phyloP scores from a whole-genome alignment of 1,140 invertebrate genomes.

The Drosophila tristis region DNA sequence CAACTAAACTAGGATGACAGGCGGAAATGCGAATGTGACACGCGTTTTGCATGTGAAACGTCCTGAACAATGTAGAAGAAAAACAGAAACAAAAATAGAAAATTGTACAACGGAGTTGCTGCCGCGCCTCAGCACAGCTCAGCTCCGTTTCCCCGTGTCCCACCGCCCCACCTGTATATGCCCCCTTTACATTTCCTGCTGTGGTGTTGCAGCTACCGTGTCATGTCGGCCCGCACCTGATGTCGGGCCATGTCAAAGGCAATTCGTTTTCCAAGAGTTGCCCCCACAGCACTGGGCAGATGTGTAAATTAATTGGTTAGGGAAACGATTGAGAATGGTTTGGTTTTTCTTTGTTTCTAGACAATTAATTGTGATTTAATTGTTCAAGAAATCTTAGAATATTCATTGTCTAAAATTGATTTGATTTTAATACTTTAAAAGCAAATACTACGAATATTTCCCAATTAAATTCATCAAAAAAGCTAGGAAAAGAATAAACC shows the following conservation, averaged over 20 bases:
- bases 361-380: no score
- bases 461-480: no score
- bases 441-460: no score
- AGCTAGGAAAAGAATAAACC: no score
- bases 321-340: neutral
- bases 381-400: no score
- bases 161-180: slow-evolving; percentile 1
- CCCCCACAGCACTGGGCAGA: neutral
- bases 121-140: slow-evolving; percentile 1
- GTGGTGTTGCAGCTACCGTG: slow-evolving; percentile 38
- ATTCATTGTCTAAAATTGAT: no score
- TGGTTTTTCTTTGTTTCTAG: no score
- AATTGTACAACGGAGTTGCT: slow-evolving; percentile 23
- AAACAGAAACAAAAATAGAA: slow-evolving; percentile 14
- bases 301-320: neutral
- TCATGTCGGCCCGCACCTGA: slow-evolving; percentile 13
- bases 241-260: slow-evolving; percentile 15
- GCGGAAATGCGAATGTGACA: slow-evolving; percentile 82
- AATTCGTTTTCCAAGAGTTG: slow-evolving; percentile 1
- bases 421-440: no score
- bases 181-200: slow-evolving; percentile 28
- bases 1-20: slow-evolving; percentile 78
- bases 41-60: slow-evolving; percentile 83
- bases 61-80: slow-evolving; percentile 66
- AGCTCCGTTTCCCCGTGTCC: neutral